A percentile compares a stretch with the other conserved stretches of the same genome.
Conservation (phyloP, 2,113 vertebrate species). For the Oenanthe melanoleuca region DNA sequence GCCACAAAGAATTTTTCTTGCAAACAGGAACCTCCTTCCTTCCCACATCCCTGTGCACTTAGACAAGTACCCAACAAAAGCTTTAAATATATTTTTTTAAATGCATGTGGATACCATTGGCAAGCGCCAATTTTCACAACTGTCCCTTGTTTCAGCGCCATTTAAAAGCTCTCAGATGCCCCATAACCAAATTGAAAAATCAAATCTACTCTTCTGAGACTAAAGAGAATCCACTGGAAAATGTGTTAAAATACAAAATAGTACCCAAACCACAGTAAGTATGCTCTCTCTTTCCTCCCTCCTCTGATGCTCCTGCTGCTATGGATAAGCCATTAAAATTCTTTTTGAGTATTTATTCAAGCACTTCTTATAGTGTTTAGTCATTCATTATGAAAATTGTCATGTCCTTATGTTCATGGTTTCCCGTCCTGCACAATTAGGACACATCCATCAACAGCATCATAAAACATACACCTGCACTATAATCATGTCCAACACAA, state of each 20-base stretch:
- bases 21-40: background rate
- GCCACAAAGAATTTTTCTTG: background rate
- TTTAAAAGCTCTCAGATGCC: background rate
- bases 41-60: background rate
- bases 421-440: background rate
- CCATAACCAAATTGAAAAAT: background rate
- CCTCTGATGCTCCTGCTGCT: background rate
- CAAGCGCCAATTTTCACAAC: background rate
- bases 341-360: background rate
- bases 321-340: background rate
- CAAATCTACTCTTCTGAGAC: background rate
- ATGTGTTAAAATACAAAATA: background rate
- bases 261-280: background rate
- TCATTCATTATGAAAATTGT: background rate
- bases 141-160: background rate
- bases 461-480: background rate
- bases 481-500: background rate
- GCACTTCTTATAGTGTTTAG: background rate
- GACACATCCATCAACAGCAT: background rate
- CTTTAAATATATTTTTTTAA: background rate
- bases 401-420: background rate
- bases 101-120: background rate
- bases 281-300: background rate
- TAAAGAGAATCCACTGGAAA: background rate
- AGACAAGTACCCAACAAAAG: background rate